phyloP scores from a whole-genome alignment of 2,113 vertebrate genomes.

The Nyctibius bracteatus region DNA sequence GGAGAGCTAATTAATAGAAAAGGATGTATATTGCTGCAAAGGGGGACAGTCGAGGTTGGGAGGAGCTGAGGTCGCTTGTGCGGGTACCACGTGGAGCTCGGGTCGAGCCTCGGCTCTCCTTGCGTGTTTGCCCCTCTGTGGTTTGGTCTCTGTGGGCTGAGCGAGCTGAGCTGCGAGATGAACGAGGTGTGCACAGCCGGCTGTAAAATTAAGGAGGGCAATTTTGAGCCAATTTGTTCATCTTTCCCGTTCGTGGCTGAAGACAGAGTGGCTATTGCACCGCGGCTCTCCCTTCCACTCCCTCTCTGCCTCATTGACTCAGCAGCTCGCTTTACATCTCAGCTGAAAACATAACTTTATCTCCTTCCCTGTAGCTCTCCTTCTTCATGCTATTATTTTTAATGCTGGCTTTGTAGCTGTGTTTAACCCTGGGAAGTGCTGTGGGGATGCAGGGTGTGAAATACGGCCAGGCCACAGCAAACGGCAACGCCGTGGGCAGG shows the following conservation, averaged over 20 bases:
- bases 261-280: neutral
- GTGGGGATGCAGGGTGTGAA: neutral
- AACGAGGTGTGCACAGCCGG: neutral
- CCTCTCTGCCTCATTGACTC: neutral
- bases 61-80: neutral
- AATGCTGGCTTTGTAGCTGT: neutral
- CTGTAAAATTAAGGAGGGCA: neutral
- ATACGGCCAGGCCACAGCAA: neutral
- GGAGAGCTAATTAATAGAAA: neutral
- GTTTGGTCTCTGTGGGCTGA: neutral
- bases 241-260: neutral
- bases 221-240: neutral
- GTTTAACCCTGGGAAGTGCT: neutral
- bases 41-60: neutral
- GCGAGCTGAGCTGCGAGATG: neutral
- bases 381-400: neutral
- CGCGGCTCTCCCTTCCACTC: neutral
- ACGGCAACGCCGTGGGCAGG: fast-evolving
- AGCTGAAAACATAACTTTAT: neutral
- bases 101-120: fast-evolving
- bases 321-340: neutral
- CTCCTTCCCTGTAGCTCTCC: neutral
- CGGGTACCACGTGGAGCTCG: neutral
- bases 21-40: neutral
- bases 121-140: fast-evolving